Base-by-base conservation (phyloP, 2,888 invertebrate genomes). In the Iselma pallidipennis region DNA sequence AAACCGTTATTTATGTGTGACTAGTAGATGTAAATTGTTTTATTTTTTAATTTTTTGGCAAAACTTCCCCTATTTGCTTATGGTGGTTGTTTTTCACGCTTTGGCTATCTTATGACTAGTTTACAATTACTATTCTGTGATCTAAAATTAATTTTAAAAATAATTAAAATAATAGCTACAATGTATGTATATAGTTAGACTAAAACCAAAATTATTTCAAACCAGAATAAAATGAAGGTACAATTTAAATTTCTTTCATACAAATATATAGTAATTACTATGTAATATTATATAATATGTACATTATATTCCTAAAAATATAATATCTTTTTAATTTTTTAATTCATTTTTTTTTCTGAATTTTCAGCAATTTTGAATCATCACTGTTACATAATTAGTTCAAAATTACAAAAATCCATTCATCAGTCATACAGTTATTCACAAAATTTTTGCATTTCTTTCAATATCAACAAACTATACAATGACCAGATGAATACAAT, bases 101-200 rank as follows among this genome's bases (percentile, higher is more conserved):
- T 71, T 72, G 71, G 71, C 71, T 66, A 71, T 65, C 65, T 62
- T 63, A 69, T 72, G 72, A 72, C 72, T 72, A 72, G 72, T 66
- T 50, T 57, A 61, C 56, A 63, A 63, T 57, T 63, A 58, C 51
- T 59, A 50, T 52, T 62, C 37, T 51, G 21, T 23, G 53, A 51
- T 23, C 48, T 29, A 33, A 42, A 28, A 42, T 14, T 7, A 45
- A 33, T n/a, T n/a, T n/a, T n/a, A 49, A 60, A 50, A 50, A 49
- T 19, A 55, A 50, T 55, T 33, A 49, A 37, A 49, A 28, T 33
- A 45, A 50, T 26, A 51, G 51, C 49, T 28, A 29, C 7, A 50
- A 50, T 33, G 19, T 19, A 57, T 29, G 16, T 51, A 21, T 42
- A 16, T 25, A 45, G 19, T 23, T 52, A 54, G 16, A 19, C 45